Percentiles rank a stretch among this genome's conserved stretches.
phyloP scores from a whole-genome alignment of 92 coral and sea anemone genomes.

The Heteractis magnifica region DNA sequence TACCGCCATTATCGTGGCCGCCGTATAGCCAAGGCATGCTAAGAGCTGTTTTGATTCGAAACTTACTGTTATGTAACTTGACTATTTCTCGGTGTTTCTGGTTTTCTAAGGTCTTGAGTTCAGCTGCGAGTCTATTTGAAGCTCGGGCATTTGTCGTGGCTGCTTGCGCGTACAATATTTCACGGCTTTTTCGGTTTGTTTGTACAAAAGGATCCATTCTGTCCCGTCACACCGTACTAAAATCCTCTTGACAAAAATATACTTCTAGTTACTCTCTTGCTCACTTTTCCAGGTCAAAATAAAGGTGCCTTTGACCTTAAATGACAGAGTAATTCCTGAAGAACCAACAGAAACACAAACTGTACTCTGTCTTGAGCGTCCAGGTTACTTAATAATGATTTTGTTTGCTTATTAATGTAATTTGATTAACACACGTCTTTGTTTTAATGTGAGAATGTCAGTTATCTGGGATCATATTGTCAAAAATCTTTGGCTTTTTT shows the following conservation, averaged over 20 bases:
- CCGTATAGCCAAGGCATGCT: constrained; percentile 18
- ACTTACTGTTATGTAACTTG: constrained; percentile 6
- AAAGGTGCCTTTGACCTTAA: not conserved
- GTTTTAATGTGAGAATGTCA: not conserved
- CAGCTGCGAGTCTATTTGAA: constrained; percentile 3
- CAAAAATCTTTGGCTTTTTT: not conserved
- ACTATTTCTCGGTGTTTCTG: constrained; percentile 27
- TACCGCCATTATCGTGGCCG: not conserved
- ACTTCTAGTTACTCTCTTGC: not conserved
- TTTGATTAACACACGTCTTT: constrained; percentile 14
- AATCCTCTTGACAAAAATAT: not conserved
- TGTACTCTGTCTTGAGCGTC: not conserved
- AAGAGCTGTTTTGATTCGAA: constrained; percentile 8
- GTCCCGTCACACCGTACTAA: not conserved
- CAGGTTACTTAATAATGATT: not conserved
- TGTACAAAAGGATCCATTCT: constrained; percentile 11
- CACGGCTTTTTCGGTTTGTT: constrained; percentile 23
- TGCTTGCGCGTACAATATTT: constrained; percentile 17
- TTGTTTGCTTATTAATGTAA: constrained; percentile 7
- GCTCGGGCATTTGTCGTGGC: constrained; percentile 18
- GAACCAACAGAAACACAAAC: not conserved
- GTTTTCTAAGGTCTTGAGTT: constrained; percentile 17
- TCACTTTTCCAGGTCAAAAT: not conserved
- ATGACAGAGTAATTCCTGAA: not conserved
- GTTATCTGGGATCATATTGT: not conserved